Evolutionary conservation across 2,797 vertebrate species (phyloP).

Genomic region (Odontamblyopus rebecca): DNA sequence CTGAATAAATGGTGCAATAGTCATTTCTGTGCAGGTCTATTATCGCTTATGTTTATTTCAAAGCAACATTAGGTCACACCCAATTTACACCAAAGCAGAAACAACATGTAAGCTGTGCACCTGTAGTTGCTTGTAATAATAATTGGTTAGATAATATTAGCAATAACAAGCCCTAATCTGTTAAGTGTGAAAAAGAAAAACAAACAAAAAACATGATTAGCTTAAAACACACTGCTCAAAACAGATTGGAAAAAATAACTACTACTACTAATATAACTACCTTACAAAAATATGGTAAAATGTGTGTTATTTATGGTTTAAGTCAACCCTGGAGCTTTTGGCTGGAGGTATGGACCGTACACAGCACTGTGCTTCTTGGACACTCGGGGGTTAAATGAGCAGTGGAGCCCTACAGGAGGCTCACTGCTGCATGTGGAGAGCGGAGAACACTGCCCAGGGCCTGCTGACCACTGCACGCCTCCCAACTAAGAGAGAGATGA

Average conservation of each 20-base stretch:
- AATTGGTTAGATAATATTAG: no score
- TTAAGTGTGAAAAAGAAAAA: no score
- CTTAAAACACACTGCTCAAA: no score
- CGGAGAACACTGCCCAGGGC: slow-evolving; percentile 22
- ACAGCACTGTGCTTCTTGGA: slow-evolving; percentile 27
- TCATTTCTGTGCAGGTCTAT: neutral
- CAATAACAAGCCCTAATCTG: no score
- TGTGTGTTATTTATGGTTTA: neutral
- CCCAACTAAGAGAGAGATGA: slow-evolving; percentile 8
- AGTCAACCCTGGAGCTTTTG: neutral
- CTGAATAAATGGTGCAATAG: neutral
- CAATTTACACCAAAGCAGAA: no score
- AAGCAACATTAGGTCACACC: no score
- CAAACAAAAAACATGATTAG: no score
- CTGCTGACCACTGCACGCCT: slow-evolving; percentile 36
- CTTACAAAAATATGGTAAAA: neutral
- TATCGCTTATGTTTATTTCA: no score
- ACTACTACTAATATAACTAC: neutral
- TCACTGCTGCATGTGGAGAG: slow-evolving; percentile 15
- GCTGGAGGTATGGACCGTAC: slow-evolving; percentile 20
- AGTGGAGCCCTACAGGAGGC: slow-evolving; percentile 27
- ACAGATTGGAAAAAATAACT: no score
- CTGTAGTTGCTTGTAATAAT: no score
- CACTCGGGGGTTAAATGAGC: slow-evolving; percentile 40
- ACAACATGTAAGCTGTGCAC: no score